These are phyloP conservation scores for Barnardius zonarius DNA, from an alignment of 2,113 vertebrate species.

Conservation along the genomic window DNA sequence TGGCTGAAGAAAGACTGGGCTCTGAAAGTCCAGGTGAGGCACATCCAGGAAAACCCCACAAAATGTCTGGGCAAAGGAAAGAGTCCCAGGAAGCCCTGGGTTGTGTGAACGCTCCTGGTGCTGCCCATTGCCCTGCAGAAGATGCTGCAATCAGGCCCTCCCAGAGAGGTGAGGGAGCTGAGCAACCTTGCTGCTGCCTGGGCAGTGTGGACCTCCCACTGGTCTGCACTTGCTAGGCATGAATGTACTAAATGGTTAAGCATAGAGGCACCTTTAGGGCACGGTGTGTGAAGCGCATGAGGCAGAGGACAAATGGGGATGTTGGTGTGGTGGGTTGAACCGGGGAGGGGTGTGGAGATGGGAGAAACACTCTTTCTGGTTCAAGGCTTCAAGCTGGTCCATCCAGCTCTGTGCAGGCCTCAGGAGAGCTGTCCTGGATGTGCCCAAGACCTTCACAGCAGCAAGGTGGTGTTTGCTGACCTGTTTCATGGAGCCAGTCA, in stretches of 20 bases:
- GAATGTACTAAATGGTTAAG: not conserved
- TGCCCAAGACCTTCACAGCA: not conserved
- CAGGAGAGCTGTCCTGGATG: not conserved
- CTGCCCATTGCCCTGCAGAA: accelerated
- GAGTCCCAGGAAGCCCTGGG: not conserved
- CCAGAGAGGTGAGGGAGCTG: not conserved
- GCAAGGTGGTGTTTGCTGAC: not conserved
- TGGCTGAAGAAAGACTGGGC: not conserved
- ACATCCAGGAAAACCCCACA: not conserved
- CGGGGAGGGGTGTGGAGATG: not conserved
- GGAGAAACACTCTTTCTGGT: not conserved
- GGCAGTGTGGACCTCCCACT: not conserved
- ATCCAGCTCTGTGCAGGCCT: not conserved
- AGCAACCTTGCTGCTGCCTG: not conserved
- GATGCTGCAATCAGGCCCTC: not conserved
- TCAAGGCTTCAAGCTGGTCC: not conserved
- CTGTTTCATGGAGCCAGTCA: not conserved
- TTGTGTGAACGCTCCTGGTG: not conserved
- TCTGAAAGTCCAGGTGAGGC: not conserved
- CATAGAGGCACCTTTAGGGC: not conserved
- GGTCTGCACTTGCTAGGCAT: not conserved
- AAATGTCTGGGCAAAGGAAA: not conserved
- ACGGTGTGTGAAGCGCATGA: not conserved
- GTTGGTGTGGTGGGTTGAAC: not conserved
- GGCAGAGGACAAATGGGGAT: not conserved